phyloP scores from a whole-genome alignment of 2,797 vertebrate species.

The Brotogeris chrysoptera region DNA sequence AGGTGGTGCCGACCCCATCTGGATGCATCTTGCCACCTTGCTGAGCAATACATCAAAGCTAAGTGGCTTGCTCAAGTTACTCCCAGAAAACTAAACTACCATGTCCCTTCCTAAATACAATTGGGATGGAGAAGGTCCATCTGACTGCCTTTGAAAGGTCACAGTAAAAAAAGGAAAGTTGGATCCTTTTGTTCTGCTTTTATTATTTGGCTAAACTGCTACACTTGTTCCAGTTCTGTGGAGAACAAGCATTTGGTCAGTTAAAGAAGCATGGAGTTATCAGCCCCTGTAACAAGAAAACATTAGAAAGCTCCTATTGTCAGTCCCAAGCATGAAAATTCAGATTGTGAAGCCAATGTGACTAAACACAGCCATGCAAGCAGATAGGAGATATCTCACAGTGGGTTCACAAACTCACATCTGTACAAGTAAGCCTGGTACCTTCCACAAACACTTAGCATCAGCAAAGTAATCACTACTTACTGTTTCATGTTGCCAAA shows the following conservation, averaged over 20 bases:
- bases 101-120: background rate
- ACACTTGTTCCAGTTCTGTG: background rate
- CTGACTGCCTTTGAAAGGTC: background rate
- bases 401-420: background rate
- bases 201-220: background rate
- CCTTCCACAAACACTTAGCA: background rate
- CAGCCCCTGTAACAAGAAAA: background rate
- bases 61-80: background rate
- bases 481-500: background rate
- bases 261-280: background rate
- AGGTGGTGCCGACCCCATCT: fast-evolving
- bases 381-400: background rate
- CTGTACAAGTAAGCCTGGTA: background rate
- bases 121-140: background rate
- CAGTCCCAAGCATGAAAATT: background rate
- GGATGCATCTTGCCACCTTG: background rate
- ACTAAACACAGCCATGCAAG: background rate
- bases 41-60: background rate
- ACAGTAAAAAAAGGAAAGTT: background rate
- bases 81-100: background rate
- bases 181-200: background rate
- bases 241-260: background rate
- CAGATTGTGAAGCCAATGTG: background rate
- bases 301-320: background rate
- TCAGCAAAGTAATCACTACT: background rate